Conservation (phyloP, 2,888 invertebrate genomes). For the Cynaeus angustus region DNA sequence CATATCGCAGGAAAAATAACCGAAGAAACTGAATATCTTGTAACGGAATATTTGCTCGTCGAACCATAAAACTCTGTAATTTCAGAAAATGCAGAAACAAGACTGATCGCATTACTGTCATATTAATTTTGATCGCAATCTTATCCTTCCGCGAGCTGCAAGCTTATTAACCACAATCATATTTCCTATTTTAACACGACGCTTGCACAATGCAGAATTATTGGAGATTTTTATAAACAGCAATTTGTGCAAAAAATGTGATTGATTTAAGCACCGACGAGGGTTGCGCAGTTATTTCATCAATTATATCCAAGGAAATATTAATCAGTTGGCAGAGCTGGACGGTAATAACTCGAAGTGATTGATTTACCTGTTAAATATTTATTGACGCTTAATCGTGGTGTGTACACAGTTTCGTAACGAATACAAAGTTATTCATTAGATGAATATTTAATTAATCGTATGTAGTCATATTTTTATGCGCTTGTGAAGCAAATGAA, state of each 20-base stretch:
- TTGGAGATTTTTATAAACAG: too few relatives aligned
- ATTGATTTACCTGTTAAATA: conserved; percentile 45
- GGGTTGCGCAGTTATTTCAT: conserved; percentile 37
- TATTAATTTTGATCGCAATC: conserved; percentile 42
- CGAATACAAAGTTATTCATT: conserved; percentile 22
- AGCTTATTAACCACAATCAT: conserved; percentile 1
- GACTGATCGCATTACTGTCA: conserved; percentile 31
- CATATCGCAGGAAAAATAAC: conserved; percentile 53
- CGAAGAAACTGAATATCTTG: conserved; percentile 54
- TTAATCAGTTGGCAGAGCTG: conserved; percentile 42
- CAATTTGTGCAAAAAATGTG: conserved; percentile 8
- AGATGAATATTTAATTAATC: conserved; percentile 14
- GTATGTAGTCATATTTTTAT: conserved; percentile 14
- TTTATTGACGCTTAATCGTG: conserved; percentile 42
- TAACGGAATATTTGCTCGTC: conserved; percentile 54
- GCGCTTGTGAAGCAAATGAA: background rate
- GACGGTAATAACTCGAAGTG: conserved; percentile 42
- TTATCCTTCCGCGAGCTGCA: conserved; percentile 12
- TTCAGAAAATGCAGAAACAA: conserved; percentile 45
- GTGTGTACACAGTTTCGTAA: conserved; percentile 29
- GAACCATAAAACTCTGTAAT: conserved; percentile 53
- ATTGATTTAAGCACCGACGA: conserved; percentile 33
- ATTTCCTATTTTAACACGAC: too few relatives aligned
- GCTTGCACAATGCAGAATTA: too few relatives aligned
- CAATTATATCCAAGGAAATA: conserved; percentile 42